A percentile compares a stretch with the other conserved stretches of the same genome.
phyloP scores from a whole-genome alignment of 2,113 vertebrate genomes.

The Neolamprologus ventralis region DNA sequence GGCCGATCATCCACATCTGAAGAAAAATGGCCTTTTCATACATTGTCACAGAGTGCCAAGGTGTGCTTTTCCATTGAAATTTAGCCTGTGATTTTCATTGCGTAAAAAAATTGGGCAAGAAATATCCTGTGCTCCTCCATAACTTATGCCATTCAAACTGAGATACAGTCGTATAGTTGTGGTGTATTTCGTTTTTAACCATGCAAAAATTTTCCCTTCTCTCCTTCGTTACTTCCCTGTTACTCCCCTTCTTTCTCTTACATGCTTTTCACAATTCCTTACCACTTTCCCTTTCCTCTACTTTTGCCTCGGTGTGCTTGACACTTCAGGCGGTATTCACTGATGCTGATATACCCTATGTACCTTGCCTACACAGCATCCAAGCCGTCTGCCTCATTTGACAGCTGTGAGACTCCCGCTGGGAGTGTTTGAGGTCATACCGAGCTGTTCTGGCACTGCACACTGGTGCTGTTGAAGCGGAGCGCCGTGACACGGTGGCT shows the following conservation, averaged over 20 bases:
- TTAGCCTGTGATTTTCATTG: background rate
- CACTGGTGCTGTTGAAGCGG: conserved; percentile 98
- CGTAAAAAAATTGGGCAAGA: background rate
- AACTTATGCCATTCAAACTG: background rate
- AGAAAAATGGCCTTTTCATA: conserved; percentile 57
- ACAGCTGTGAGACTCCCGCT: conserved; percentile 41
- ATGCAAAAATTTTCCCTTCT: background rate
- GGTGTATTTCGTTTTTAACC: background rate
- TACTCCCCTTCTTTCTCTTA: background rate
- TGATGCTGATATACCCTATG: conserved; percentile 31
- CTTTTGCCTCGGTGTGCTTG: background rate
- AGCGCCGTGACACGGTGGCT: conserved; percentile 90
- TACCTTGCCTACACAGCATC: conserved; percentile 35
- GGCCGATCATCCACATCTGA: conserved; percentile 48
- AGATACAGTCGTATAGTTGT: background rate
- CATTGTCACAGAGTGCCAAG: conserved; percentile 28
- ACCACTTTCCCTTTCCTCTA: background rate
- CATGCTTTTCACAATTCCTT: background rate
- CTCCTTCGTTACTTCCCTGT: background rate
- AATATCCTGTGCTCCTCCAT: background rate
- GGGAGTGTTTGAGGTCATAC: conserved; percentile 67
- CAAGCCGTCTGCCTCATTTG: conserved; percentile 36
- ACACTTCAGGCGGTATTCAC: conserved; percentile 16
- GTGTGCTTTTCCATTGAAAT: conserved; percentile 20
- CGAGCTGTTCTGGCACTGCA: conserved; percentile 98